Percentiles rank a stretch among this genome's conserved stretches.
These are phyloP conservation scores for Micronisus gabar DNA, from an alignment of 2,113 vertebrate species.

Conservation along the genomic window DNA sequence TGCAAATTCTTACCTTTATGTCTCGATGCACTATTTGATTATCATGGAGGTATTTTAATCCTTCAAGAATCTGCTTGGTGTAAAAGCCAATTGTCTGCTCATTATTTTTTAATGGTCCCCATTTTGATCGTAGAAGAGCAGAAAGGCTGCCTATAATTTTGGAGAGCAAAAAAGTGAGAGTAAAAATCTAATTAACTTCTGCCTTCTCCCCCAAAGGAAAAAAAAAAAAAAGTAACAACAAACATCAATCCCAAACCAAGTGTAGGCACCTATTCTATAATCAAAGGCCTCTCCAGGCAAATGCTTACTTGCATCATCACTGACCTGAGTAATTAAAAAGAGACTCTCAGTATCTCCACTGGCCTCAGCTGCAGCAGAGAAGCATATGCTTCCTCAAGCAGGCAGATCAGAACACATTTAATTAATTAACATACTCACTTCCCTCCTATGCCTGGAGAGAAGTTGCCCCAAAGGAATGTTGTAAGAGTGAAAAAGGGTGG, in stretches of 20 bases:
- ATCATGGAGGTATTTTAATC: conserved; percentile 96
- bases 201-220: background rate
- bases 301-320: background rate
- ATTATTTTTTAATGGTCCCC: conserved; percentile 97
- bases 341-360: background rate
- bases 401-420: background rate
- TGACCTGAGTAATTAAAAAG: background rate
- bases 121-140: conserved; percentile 95
- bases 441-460: background rate
- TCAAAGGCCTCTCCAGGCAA: background rate
- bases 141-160: conserved; percentile 89
- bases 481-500: background rate
- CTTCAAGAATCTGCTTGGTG: conserved; percentile 97
- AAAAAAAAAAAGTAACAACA: background rate
- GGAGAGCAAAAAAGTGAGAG: background rate
- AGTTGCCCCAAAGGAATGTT: background rate
- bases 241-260: background rate
- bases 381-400: background rate
- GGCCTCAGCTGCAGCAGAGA: background rate
- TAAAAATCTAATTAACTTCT: background rate
- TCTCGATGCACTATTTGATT: conserved; percentile 98
- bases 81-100: conserved; percentile 98
- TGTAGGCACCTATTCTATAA: background rate
- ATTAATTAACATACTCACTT: background rate
- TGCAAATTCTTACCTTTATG: conserved; percentile 86